phyloP scores from a whole-genome alignment of 1,140 invertebrate genomes.

The Scylla paramamosain region DNA sequence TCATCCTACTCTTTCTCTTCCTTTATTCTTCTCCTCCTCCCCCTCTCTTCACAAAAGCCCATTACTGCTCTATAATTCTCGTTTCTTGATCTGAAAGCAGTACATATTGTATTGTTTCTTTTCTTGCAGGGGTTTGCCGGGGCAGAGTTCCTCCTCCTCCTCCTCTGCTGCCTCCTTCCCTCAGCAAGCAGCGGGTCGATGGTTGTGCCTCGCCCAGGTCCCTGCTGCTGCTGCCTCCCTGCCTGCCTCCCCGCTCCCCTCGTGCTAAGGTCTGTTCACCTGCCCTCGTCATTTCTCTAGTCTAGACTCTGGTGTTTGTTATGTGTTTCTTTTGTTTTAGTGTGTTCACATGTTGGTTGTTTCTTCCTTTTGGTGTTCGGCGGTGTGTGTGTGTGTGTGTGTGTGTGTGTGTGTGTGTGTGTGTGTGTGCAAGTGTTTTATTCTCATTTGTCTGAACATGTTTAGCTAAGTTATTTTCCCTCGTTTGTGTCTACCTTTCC shows the following conservation, averaged over 20 bases:
- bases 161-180: too few species aligned
- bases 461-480: not conserved
- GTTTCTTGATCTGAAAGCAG: too few species aligned
- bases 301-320: not conserved
- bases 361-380: not conserved
- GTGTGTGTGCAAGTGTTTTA: not conserved
- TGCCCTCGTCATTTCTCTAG: constrained; percentile 1
- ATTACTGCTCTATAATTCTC: not conserved
- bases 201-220: too few species aligned
- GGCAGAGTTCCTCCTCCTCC: not conserved
- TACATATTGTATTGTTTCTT: too few species aligned
- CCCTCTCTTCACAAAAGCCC: too few species aligned
- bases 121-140: too few species aligned
- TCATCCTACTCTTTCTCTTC: not conserved
- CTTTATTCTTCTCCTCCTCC: constrained; percentile 8
- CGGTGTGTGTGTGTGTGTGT: not conserved
- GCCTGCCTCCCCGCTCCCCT: not conserved
- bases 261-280: not conserved
- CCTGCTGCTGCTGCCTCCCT: too few species aligned
- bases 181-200: too few species aligned
- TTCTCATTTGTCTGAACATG: not conserved
- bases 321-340: not conserved
- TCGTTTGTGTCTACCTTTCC: not conserved
- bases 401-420: not conserved
- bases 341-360: not conserved